Conservation (phyloP, 1,140 invertebrate species). For the Linepithema humile region DNA sequence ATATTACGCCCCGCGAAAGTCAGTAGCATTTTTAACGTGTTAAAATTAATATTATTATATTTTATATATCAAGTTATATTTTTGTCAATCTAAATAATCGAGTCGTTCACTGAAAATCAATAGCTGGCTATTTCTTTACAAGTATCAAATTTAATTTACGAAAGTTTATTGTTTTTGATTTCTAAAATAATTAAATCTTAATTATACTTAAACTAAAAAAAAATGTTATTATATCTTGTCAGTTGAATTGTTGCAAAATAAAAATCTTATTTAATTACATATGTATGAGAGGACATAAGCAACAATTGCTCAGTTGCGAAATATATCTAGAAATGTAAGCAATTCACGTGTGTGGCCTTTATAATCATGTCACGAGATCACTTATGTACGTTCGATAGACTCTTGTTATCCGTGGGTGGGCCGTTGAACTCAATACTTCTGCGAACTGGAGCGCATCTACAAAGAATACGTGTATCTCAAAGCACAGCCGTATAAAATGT, state of each 20-base stretch:
- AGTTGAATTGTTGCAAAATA: not conserved
- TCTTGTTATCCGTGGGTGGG: slow-evolving; percentile 21
- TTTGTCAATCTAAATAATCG: not conserved
- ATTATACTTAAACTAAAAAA: not conserved
- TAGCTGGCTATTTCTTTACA: not conserved
- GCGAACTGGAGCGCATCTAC: slow-evolving; percentile 9
- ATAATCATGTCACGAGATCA: slow-evolving; percentile 4
- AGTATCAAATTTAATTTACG: not conserved
- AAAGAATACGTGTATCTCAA: not conserved
- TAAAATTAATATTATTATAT: not conserved
- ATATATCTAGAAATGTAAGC: slow-evolving; percentile 4
- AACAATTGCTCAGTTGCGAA: not conserved
- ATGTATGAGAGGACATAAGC: not conserved
- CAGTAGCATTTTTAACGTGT: not conserved
- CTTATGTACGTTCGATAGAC: slow-evolving; percentile 5
- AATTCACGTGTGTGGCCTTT: not conserved
- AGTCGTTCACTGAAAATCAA: no score
- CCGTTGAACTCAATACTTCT: slow-evolving; percentile 52
- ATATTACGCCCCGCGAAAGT: not conserved
- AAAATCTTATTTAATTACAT: not conserved
- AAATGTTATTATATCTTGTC: not conserved
- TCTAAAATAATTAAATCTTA: not conserved
- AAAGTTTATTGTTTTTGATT: not conserved
- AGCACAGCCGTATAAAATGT: not conserved
- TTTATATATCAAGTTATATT: not conserved